These are phyloP conservation scores for Epirrhoe tristata DNA, from an alignment of 2,888 invertebrate genomes.

Conservation along the genomic window DNA sequence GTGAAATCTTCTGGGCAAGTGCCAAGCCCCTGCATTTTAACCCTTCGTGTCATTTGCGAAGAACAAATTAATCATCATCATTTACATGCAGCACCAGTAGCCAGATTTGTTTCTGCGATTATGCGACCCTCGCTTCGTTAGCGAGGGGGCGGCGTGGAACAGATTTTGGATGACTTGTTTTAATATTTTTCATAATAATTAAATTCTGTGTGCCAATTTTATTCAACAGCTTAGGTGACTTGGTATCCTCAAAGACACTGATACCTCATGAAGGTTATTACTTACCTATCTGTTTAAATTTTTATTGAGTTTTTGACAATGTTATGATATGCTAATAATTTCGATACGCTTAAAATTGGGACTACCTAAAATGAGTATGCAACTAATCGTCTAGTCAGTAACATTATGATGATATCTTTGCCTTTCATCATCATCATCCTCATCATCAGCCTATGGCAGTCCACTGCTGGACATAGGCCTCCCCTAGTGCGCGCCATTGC, in stretches of 20 bases:
- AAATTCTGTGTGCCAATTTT: constrained; percentile 55
- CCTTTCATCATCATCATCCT: too few species aligned
- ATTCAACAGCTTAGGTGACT: background rate
- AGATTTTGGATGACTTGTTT: constrained; percentile 74
- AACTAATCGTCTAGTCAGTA: too few species aligned
- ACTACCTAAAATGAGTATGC: too few species aligned
- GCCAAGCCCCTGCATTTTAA: constrained; percentile 73
- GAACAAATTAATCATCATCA: constrained; percentile 86
- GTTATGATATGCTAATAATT: too few species aligned
- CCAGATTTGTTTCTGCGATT: constrained; percentile 85
- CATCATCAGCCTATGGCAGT: too few species aligned
- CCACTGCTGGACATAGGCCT: too few species aligned
- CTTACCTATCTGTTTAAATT: too few species aligned
- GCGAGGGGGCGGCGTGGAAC: constrained; percentile 66
- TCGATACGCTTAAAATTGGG: too few species aligned
- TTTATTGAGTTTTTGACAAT: too few species aligned
- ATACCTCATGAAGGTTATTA: too few species aligned
- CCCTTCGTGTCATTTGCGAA: constrained; percentile 84
- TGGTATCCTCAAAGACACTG: background rate
- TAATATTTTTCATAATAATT: constrained; percentile 64
- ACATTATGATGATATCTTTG: too few species aligned
- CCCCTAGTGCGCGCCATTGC: too few species aligned
- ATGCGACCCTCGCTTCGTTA: constrained; percentile 81
- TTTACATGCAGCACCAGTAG: constrained; percentile 84
- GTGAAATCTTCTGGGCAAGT: constrained; percentile 71